Evolutionary conservation across 2,888 invertebrate species (phyloP).

Genomic region (Cynaeus angustus): DNA sequence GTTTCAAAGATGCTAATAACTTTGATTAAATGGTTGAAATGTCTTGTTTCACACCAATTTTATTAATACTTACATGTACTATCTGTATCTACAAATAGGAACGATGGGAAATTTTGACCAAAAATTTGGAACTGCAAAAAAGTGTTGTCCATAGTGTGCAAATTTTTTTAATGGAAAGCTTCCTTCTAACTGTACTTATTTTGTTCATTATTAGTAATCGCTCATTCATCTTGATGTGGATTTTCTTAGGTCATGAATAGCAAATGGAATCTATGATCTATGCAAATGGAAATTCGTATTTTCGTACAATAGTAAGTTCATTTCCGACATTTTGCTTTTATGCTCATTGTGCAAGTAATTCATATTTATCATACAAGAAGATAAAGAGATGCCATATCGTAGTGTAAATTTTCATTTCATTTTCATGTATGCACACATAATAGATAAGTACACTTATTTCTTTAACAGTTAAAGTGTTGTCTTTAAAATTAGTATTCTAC

Average conservation of each 20-base stretch:
- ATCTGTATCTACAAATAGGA: background rate
- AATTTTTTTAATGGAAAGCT: conserved; percentile 21
- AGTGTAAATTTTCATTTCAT: too few species aligned
- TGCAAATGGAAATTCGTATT: too few species aligned
- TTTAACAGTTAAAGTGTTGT: too few species aligned
- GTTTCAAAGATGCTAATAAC: conserved; percentile 20
- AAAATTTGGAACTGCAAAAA: conserved; percentile 7
- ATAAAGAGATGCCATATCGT: too few species aligned
- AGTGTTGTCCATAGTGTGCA: conserved; percentile 18
- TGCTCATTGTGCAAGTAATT: background rate
- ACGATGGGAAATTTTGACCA: conserved; percentile 13
- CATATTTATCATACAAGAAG: too few species aligned
- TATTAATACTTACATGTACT: conserved; percentile 5
- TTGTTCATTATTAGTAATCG: conserved; percentile 3
- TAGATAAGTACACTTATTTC: too few species aligned
- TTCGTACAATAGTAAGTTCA: too few species aligned
- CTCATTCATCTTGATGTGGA: background rate
- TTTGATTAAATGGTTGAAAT: conserved; percentile 23
- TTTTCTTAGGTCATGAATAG: too few species aligned
- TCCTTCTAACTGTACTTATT: conserved; percentile 1
- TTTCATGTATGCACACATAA: too few species aligned
- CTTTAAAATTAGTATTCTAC: too few species aligned
- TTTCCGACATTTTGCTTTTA: too few species aligned
- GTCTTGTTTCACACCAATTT: conserved; percentile 26
- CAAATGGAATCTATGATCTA: too few species aligned